Base-by-base conservation (phyloP, 2,888 invertebrate genomes). In the Hyalella azteca region DNA sequence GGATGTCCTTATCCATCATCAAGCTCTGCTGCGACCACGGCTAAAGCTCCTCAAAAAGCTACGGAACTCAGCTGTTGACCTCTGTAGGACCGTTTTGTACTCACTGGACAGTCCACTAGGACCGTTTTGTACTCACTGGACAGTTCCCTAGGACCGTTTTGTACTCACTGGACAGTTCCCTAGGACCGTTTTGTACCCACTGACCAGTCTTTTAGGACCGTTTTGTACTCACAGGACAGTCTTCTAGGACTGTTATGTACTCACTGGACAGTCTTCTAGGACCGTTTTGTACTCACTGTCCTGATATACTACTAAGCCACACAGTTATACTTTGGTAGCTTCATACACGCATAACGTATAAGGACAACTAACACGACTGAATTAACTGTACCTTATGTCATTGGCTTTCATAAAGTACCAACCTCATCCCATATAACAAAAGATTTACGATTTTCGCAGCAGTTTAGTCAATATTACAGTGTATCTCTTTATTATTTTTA, bases 1-100 rank as follows among this genome's bases (percentile, higher is more conserved):
- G 66, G 66, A 66, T 66, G 66, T 36, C 66, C 66, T 66, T 66
- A 66, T 66, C 66, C 66, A 66, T 66, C 66, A 36, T 66, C 66
- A 32, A 36, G 66, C 19, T 32, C 26, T 26, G n/a, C 11, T 22
- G 59, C 59, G 59, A 22, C 59, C 59, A 19, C 66, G 26, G 54
- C 54, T 13, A 13, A n/a, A n/a, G n/a, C n/a, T n/a, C n/a, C 54
- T 26, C 54, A 26, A 29, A 54, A 54, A 54, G 7, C 50, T 29
- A 54, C 5, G 26, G 54, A 22, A 22, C 29, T 26, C 54, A 54
- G 29, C n/a, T n/a, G 29, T 29, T 54, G 54, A 54, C 54, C 54
- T 54, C 54, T 13, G 54, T 11, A 9, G 54, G 26, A 11, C 54
- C 26, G 26, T 7, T 26, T n/a, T 11, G 7, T 22, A 13, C 22